Conservation (phyloP, 2,797 vertebrate species). For the Manis pentadactyla region DNA sequence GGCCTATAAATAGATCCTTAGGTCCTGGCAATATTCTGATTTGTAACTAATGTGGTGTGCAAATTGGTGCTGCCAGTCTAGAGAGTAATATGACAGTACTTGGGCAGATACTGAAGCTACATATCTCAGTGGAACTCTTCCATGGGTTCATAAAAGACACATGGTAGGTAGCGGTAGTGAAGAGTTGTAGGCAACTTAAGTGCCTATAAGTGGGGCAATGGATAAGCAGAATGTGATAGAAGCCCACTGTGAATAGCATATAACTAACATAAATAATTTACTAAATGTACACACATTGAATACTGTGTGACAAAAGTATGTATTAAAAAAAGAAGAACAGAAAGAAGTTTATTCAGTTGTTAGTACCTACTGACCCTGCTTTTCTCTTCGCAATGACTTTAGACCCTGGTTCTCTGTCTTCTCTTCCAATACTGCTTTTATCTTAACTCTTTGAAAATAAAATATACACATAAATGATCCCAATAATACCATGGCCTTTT, state of each 20-base stretch:
- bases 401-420: not conserved
- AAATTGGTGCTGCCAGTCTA: not conserved
- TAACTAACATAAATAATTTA: not conserved
- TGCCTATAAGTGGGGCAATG: not conserved
- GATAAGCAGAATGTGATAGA: not conserved
- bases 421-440: not conserved
- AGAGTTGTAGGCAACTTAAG: not conserved
- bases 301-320: not conserved
- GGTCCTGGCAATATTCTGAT: not conserved
- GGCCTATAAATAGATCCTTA: not conserved
- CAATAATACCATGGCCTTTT: not conserved
- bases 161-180: not conserved
- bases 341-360: not conserved
- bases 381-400: not conserved
- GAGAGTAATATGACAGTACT: not conserved
- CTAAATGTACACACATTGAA: not conserved
- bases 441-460: not conserved
- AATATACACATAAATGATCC: not conserved
- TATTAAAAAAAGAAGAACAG: not conserved
- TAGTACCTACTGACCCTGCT: not conserved
- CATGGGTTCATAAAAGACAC: not conserved
- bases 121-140: not conserved
- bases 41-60: not conserved
- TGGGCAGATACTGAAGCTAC: not conserved
- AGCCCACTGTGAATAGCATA: not conserved